These are phyloP conservation scores for Ophion costatus DNA, from an alignment of 2,888 invertebrate genomes.

Conservation along the genomic window DNA sequence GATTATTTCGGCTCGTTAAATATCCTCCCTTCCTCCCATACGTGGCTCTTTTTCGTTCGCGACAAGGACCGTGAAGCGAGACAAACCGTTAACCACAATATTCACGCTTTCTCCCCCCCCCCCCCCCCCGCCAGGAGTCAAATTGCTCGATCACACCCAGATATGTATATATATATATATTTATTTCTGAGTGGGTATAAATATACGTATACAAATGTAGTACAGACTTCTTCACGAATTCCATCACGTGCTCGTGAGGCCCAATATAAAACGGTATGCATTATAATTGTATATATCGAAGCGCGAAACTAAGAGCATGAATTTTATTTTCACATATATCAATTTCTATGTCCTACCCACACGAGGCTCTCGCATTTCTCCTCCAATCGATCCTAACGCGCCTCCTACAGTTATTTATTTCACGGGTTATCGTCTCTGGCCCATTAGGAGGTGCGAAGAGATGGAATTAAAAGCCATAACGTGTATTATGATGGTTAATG, in stretches of 20 bases:
- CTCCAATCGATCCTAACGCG: slow-evolving; percentile 37
- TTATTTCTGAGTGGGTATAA: too few species aligned
- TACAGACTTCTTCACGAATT: slow-evolving; percentile 40
- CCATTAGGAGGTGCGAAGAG: slow-evolving; percentile 65
- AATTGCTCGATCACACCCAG: slow-evolving; percentile 58
- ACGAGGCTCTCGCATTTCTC: slow-evolving; percentile 23
- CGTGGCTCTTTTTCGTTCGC: slow-evolving; percentile 70
- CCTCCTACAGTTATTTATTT: slow-evolving; percentile 53
- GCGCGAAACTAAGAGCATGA: slow-evolving; percentile 61
- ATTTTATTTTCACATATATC: slow-evolving; percentile 58
- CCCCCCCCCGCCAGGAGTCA: slow-evolving; percentile 41
- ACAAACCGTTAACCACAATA: slow-evolving; percentile 76
- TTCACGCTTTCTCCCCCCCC: slow-evolving; percentile 61
- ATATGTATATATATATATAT: slow-evolving; percentile 13
- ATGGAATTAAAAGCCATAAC: slow-evolving; percentile 65
- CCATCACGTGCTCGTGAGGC: slow-evolving; percentile 41
- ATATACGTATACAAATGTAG: not conserved
- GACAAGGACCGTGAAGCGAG: slow-evolving; percentile 72
- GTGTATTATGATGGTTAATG: slow-evolving; percentile 58
- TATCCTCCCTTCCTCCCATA: slow-evolving; percentile 66
- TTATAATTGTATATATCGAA: slow-evolving; percentile 61
- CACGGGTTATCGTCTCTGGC: slow-evolving; percentile 57
- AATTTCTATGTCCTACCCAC: slow-evolving; percentile 43
- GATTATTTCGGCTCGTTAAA: slow-evolving; percentile 75
- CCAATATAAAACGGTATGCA: slow-evolving; percentile 46